Percentiles rank a stretch among this genome's conserved stretches.
Evolutionary conservation across 2,113 vertebrate species (phyloP).

Genomic region (Delphinapterus leucas): DNA sequence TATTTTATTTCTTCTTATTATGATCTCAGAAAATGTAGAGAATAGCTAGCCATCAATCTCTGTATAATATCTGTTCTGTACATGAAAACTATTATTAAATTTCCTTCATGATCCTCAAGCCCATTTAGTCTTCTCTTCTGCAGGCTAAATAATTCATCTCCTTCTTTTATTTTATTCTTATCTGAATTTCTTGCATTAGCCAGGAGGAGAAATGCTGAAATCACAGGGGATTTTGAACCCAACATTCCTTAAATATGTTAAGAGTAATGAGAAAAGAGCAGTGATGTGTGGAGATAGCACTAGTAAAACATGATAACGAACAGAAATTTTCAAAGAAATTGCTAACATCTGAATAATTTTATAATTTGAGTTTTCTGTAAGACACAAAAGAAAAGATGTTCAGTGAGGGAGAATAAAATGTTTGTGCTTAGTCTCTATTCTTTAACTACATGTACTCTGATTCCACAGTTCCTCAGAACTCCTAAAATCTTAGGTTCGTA

Average conservation of each 20-base stretch:
- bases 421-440: not conserved
- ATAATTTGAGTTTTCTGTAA: conserved; percentile 26
- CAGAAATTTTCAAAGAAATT: conserved; percentile 10
- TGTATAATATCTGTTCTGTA: conserved; percentile 27
- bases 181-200: conserved; percentile 44
- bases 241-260: not conserved
- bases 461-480: not conserved
- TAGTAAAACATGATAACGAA: not conserved
- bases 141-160: conserved; percentile 64
- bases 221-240: not conserved
- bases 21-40: conserved; percentile 24
- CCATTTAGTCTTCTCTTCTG: conserved; percentile 58
- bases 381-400: not conserved
- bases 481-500: not conserved
- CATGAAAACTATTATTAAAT: conserved; percentile 64
- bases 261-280: conserved; percentile 40
- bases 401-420: not conserved
- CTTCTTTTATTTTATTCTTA: conserved; percentile 35
- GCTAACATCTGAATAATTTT: conserved; percentile 41
- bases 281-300: not conserved
- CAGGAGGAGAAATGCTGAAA: not conserved
- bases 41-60: conserved; percentile 52
- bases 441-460: not conserved
- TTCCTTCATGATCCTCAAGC: conserved; percentile 56
- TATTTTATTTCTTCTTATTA: conserved; percentile 56